Base-by-base conservation (phyloP, 37 sponge, comb jelly and placozoan genomes). In the Amphimedon queenslandica region DNA sequence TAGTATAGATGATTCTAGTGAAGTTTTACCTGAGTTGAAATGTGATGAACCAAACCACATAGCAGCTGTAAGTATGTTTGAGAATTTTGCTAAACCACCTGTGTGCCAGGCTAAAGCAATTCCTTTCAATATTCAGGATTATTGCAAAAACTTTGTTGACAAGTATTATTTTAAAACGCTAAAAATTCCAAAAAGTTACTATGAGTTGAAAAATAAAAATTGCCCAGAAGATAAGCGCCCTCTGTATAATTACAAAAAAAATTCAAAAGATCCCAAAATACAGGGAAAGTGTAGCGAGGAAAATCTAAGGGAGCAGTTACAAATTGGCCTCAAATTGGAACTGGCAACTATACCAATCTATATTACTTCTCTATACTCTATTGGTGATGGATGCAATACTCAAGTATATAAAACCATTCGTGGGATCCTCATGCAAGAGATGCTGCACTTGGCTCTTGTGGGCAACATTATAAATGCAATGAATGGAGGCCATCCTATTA, bases 401-500 rank as follows among this genome's bases (percentile, higher is more conserved):
- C 74, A 84, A 32, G 55, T 67, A 6, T 73, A 84, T 57, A 37
- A 66, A 5, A 32, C 66, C 3, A 72, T 84, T 34, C 67, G 70
- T 1, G 34, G 35, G 23, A 69, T 84, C 2, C 61, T 78, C 13
- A 78, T 78, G 73, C 85, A 84, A 37, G 79, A 84, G 42, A 84
- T 84, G 85, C 69, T 69, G 21, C 85, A 84, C 53, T 51, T 84
- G 74, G 63, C 23, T n/a, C 79, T 73, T 34, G 79, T 42, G 23
- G 85, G 79, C 37, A 84, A 84, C 53, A 64, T 84, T 31, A 61
- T 84, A 28, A 84, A 78, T 18, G 85, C 79, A 38, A 28, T 78
- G 1, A n/a, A n/a, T n/a, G 75, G 75, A 37, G 79, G 85, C 2
- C 5, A 23, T 4, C 85, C 85, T 2, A 38, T 78, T 1, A 84